These are phyloP conservation scores for Erinaceus europaeus DNA, from an alignment of 2,113 vertebrate species.

Conservation along the genomic window DNA sequence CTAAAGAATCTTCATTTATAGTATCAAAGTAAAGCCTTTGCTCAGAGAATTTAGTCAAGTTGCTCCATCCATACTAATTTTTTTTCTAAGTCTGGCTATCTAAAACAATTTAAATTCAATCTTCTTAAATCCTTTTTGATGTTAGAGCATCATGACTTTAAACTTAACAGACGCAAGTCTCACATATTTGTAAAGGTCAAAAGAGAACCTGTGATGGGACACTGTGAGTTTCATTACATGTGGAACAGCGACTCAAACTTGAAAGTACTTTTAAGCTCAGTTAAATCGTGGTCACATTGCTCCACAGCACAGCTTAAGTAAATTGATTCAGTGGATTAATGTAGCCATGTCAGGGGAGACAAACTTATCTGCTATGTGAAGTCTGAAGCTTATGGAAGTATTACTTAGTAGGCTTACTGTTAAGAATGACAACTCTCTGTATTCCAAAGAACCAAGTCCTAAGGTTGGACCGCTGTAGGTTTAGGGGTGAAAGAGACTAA, in stretches of 20 bases:
- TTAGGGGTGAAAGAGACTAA: not conserved
- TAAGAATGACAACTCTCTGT: conserved; percentile 70
- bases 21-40: not conserved
- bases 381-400: conserved; percentile 67
- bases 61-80: not conserved
- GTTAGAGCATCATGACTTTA: not conserved
- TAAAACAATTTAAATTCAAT: conserved; percentile 1
- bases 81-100: conserved; percentile 9
- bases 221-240: not conserved
- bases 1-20: not conserved
- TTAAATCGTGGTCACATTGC: conserved; percentile 9
- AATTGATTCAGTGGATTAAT: conserved; percentile 76
- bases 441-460: conserved; percentile 53
- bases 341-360: conserved; percentile 55
- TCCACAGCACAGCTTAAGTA: conserved; percentile 53
- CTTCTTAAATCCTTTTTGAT: conserved; percentile 12
- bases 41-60: not conserved
- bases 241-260: not conserved
- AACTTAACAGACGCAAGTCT: not conserved
- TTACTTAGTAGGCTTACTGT: conserved; percentile 61
- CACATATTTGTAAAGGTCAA: not conserved
- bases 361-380: conserved; percentile 68
- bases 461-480: conserved; percentile 29
- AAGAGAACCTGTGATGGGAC: not conserved
- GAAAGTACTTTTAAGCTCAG: conserved; percentile 57